Conservation (phyloP, 2,797 vertebrate species). For the Chrysocyon brachyurus region DNA sequence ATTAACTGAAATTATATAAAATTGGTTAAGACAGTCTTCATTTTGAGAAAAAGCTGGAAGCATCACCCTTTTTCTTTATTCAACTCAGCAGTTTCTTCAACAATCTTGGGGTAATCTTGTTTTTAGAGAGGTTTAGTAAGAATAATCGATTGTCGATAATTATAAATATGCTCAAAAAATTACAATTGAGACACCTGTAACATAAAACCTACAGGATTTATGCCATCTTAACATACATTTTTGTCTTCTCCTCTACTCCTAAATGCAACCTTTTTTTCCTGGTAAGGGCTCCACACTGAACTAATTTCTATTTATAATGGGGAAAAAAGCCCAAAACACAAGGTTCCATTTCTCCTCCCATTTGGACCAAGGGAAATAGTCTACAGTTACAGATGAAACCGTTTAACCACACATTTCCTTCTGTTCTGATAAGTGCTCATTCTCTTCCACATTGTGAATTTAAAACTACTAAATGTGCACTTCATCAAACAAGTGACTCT, state of each 20-base stretch:
- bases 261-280: conserved; percentile 64
- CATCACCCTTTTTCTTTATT: neutral
- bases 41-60: conserved; percentile 62
- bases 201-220: conserved; percentile 47
- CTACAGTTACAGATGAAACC: conserved; percentile 90
- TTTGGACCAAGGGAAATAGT: conserved; percentile 90
- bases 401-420: conserved; percentile 97
- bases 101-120: conserved; percentile 12
- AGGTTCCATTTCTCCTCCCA: conserved; percentile 77
- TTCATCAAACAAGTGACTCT: conserved; percentile 27
- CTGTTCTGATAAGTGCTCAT: conserved; percentile 88
- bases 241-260: neutral
- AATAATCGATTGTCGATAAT: conserved; percentile 2
- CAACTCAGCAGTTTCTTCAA: conserved; percentile 54
- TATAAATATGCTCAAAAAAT: conserved; percentile 57
- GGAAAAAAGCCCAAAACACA: conserved; percentile 68
- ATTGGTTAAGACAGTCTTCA: conserved; percentile 5
- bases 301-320: conserved; percentile 73
- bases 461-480: conserved; percentile 65
- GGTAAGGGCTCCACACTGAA: conserved; percentile 63
- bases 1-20: conserved; percentile 23
- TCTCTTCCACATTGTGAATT: conserved; percentile 79
- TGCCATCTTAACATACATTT: neutral
- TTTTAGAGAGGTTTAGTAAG: conserved; percentile 54
- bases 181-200: neutral